Evolutionary conservation across 2,797 vertebrate species (phyloP), one percentile per base, ranked within the genome.

Genomic region (Peromyscus melanophrys): DNA sequence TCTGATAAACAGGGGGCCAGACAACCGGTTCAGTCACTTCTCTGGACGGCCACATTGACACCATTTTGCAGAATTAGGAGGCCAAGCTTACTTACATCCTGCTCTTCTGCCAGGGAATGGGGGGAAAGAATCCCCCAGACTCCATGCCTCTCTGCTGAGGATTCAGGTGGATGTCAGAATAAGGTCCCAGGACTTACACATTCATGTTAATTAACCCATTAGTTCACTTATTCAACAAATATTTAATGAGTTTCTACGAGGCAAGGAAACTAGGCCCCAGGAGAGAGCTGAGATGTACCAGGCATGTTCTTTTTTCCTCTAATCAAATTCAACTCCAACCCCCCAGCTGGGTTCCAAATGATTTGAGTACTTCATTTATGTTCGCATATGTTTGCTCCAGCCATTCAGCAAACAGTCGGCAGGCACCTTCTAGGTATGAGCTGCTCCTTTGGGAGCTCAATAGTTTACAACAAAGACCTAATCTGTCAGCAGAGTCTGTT

Each of bases 191-290:
- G 92, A 46, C 90, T 92, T 81, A 57, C 52, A 95, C 3, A 49
- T 19, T 16, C 81, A 71, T 80, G 88, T 97, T 73, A 94, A 94
- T 94, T 90, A 96, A 94, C 78, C 90, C 7, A 4, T 89, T 92
- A 94, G 94, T 96, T 97, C 95, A 95, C 71, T 21, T 73, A 93
- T 69, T 96, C 95, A 95, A 91, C 92, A 97, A 88, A 92, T 95
- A 96, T 91, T 94, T 97, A 95, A 96, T 95, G 95, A 95, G 92
- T 92, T 91, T 94, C 86, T 91, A 57, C 31, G 83, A 87, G 78
- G 90, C 78, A 75, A 86, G 67, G 89, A 92, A 75, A 55, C 69
- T 80, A 7, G 34, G 81, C 40, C 90, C 63, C 69, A 29, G 40
- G 92, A 96, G 96, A 80, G 49, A 89, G 43, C 49, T 8, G 80